phyloP scores from a whole-genome alignment of 2,888 invertebrate genomes.

The Protophormia terraenovae region DNA sequence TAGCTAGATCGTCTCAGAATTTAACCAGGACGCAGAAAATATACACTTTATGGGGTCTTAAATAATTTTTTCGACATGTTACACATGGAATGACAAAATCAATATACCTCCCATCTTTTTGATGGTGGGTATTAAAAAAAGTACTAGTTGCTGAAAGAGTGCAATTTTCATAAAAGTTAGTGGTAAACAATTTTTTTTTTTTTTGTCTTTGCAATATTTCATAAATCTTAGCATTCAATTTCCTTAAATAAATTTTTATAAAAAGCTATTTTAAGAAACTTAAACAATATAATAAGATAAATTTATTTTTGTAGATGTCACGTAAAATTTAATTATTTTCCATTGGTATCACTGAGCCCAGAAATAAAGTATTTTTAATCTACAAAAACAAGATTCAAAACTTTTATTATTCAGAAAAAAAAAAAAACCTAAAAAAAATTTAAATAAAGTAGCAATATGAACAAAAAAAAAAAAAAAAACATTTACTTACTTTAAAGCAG shows the following conservation, averaged over 20 bases:
- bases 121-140: no score
- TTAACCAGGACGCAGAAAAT: no score
- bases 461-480: slow-evolving; percentile 50
- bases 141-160: no score
- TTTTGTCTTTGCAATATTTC: background rate
- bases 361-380: slow-evolving; percentile 21
- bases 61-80: no score
- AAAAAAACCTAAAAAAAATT: slow-evolving; percentile 8
- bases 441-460: slow-evolving; percentile 41
- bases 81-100: no score
- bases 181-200: background rate
- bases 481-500: slow-evolving; percentile 21
- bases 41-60: no score
- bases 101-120: no score
- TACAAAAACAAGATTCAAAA: slow-evolving; percentile 24
- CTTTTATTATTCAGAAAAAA: slow-evolving; percentile 46
- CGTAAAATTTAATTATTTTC: slow-evolving; percentile 65
- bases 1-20: no score
- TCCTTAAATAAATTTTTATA: background rate
- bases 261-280: slow-evolving; percentile 2
- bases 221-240: background rate
- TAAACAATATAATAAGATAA: background rate
- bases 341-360: slow-evolving; percentile 15
- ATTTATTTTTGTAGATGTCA: slow-evolving; percentile 69
- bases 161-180: no score